These are phyloP conservation scores for Aleiodes leptofemur DNA, from an alignment of 2,888 invertebrate genomes.

Conservation along the genomic window DNA sequence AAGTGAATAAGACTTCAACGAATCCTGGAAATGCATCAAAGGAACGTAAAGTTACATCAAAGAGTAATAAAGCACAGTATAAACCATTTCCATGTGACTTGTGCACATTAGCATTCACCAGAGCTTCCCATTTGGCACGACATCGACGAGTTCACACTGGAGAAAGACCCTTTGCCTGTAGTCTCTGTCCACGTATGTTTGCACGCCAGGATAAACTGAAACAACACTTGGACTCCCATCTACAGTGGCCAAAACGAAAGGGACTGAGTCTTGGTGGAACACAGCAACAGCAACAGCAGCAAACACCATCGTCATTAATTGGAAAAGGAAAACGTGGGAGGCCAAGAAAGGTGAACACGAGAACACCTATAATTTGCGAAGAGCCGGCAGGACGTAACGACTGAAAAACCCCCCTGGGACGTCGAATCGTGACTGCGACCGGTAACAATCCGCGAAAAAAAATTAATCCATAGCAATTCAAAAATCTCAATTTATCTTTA, in stretches of 20 bases:
- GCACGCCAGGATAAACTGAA: conserved; percentile 85
- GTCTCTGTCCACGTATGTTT: conserved; percentile 83
- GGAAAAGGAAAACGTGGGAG: conserved; percentile 69
- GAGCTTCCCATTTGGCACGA: conserved; percentile 82
- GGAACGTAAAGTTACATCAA: conserved; percentile 49
- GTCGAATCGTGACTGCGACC: conserved; percentile 46
- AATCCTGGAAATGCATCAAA: conserved; percentile 47
- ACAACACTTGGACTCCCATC: conserved; percentile 77
- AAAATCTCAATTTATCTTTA: not conserved
- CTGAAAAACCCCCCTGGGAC: conserved; percentile 50
- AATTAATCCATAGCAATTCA: conserved; percentile 3
- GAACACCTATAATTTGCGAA: conserved; percentile 50
- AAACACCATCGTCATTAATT: conserved; percentile 48
- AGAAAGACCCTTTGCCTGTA: conserved; percentile 83
- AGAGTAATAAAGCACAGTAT: conserved; percentile 66
- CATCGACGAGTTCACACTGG: conserved; percentile 85
- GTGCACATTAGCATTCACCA: conserved; percentile 78
- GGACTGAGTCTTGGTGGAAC: conserved; percentile 41
- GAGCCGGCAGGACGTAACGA: conserved; percentile 49
- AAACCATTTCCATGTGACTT: conserved; percentile 72
- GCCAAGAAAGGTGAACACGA: conserved; percentile 67
- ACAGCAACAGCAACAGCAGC: conserved; percentile 32
- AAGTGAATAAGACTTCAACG: not conserved
- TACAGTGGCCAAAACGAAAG: conserved; percentile 68
- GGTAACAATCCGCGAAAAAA: conserved; percentile 37